Evolutionary conservation across 1,140 invertebrate genomes (phyloP).

Genomic region (Drosophila fuyamai): DNA sequence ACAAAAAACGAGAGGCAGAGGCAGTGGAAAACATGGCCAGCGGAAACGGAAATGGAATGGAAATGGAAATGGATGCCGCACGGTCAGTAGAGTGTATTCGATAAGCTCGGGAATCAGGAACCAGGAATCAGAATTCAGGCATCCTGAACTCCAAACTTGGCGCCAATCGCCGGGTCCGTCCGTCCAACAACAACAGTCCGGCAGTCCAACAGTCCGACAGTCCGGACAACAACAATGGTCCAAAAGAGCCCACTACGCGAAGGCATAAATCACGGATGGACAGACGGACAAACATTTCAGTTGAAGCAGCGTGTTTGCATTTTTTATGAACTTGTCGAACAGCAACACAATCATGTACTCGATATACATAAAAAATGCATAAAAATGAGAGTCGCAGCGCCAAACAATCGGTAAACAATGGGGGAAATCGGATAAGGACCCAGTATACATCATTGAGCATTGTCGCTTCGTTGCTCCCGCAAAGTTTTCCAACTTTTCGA

Average conservation of each 20-base stretch:
- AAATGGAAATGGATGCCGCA: slow-evolving; percentile 69
- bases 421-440: slow-evolving; percentile 27
- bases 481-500: slow-evolving; percentile 27
- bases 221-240: slow-evolving; percentile 41
- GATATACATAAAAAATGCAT: slow-evolving; percentile 80
- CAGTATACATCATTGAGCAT: slow-evolving; percentile 16
- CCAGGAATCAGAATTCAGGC: slow-evolving; percentile 19
- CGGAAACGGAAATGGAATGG: slow-evolving; percentile 51
- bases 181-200: neutral
- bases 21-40: slow-evolving; percentile 32
- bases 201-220: neutral
- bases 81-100: slow-evolving; percentile 48
- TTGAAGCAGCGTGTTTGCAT: slow-evolving; percentile 72
- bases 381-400: slow-evolving; percentile 50
- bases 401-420: slow-evolving; percentile 56
- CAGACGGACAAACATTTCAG: slow-evolving; percentile 42
- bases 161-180: slow-evolving; percentile 12
- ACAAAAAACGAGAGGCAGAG: neutral
- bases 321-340: slow-evolving; percentile 81
- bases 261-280: slow-evolving; percentile 63
- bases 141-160: slow-evolving; percentile 25
- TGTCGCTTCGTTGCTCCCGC: slow-evolving; percentile 8
- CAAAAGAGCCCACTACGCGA: slow-evolving; percentile 34
- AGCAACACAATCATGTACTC: slow-evolving; percentile 70
- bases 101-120: slow-evolving; percentile 32